Percentiles rank a stretch among this genome's conserved stretches.
Evolutionary conservation across 53 echinoderm and acorn worm species (phyloP).

Genomic region (Antedon mediterranea): DNA sequence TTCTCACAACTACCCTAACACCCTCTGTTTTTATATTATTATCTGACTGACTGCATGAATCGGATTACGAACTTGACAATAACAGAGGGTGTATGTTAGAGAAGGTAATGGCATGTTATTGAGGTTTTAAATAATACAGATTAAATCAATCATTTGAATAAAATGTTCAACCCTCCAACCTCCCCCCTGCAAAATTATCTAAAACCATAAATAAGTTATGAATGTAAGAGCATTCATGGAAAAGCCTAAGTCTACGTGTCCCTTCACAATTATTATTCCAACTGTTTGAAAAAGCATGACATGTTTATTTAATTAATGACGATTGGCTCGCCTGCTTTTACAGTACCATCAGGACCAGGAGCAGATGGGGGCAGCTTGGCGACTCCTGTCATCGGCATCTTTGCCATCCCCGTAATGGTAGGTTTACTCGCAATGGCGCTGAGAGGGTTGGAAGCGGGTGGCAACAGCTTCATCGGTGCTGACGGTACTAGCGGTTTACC

Average conservation of each 20-base stretch:
- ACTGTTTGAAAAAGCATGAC: neutral
- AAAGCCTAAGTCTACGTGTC: neutral
- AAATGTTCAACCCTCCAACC: too few relatives aligned
- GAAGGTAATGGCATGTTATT: too few relatives aligned
- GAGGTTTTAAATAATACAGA: too few relatives aligned
- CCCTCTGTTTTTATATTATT: too few relatives aligned
- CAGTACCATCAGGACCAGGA: neutral
- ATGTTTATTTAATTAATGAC: neutral
- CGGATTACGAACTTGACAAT: too few relatives aligned
- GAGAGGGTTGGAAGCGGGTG: neutral
- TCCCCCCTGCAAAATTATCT: too few relatives aligned
- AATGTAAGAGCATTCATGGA: neutral
- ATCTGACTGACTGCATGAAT: too few relatives aligned
- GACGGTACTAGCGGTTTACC: neutral
- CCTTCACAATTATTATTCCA: neutral
- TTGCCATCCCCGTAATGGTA: neutral
- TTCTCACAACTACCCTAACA: too few relatives aligned
- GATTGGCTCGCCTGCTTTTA: neutral
- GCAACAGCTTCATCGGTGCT: neutral
- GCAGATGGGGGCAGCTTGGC: neutral
- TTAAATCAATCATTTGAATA: too few relatives aligned
- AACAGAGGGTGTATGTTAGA: too few relatives aligned
- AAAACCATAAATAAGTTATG: neutral
- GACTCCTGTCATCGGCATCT: neutral
- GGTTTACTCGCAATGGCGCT: too few relatives aligned